These are phyloP conservation scores for Achlya flavicornis DNA, from an alignment of 2,888 invertebrate species.

Conservation along the genomic window DNA sequence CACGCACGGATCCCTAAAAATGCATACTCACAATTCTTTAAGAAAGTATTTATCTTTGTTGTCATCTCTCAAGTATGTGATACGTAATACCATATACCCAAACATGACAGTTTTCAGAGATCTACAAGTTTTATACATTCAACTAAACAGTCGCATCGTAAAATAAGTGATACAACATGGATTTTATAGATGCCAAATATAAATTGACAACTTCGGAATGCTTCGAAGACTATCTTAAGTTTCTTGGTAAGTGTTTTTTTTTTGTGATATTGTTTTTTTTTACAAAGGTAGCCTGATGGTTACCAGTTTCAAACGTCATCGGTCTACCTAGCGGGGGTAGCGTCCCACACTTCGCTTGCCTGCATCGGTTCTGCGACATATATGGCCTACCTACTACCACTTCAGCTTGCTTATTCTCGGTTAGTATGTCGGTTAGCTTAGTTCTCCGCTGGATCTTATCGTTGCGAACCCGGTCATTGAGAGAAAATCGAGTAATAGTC, in stretches of 20 bases:
- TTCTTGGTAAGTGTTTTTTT: slow-evolving; percentile 37
- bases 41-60: background rate
- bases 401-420: too few relatives aligned
- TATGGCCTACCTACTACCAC: too few relatives aligned
- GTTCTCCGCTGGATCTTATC: too few relatives aligned
- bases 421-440: too few relatives aligned
- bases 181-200: slow-evolving; percentile 9
- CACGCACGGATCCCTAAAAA: background rate
- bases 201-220: slow-evolving; percentile 2
- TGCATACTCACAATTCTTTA: background rate
- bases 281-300: too few relatives aligned
- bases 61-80: background rate
- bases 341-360: too few relatives aligned
- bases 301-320: too few relatives aligned
- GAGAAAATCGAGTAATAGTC: too few relatives aligned
- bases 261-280: background rate
- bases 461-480: too few relatives aligned
- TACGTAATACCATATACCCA: background rate
- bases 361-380: too few relatives aligned
- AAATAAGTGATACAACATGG: background rate
- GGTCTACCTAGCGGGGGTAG: too few relatives aligned
- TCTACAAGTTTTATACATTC: background rate
- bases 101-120: background rate
- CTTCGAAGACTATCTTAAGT: slow-evolving; percentile 11
- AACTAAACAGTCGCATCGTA: background rate